These are phyloP conservation scores for Schizopygopsis malacanthus DNA, from an alignment of 2,797 vertebrate genomes.

Conservation along the genomic window DNA sequence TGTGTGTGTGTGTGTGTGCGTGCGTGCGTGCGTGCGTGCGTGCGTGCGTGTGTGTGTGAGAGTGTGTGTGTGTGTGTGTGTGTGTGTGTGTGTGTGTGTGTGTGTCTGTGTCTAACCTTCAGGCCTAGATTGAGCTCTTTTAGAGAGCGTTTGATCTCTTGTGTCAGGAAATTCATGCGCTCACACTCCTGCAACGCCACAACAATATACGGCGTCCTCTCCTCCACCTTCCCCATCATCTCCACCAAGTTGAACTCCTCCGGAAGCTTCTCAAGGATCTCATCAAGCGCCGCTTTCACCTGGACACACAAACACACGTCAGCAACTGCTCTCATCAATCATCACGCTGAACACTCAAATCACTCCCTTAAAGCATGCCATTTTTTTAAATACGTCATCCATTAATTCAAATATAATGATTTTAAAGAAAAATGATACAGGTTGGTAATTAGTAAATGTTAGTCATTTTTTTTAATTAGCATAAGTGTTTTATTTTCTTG, in stretches of 20 bases:
- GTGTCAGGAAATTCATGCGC: slow-evolving; percentile 88
- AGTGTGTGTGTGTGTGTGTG: not conserved
- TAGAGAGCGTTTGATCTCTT: slow-evolving; percentile 85
- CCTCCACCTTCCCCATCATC: slow-evolving; percentile 85
- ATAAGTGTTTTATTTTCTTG: not conserved
- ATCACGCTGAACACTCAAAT: not conserved
- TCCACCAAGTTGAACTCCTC: slow-evolving; percentile 91
- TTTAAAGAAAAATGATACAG: not conserved
- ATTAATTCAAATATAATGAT: not conserved
- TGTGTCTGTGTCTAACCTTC: slow-evolving; percentile 78
- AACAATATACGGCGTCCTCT: slow-evolving; percentile 88
- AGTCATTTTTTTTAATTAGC: not conserved
- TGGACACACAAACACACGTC: slow-evolving; percentile 62
- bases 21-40: not conserved
- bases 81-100: too few relatives aligned
- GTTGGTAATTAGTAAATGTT: not conserved
- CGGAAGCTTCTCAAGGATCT: slow-evolving; percentile 86
- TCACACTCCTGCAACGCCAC: slow-evolving; percentile 95
- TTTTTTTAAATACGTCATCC: not conserved
- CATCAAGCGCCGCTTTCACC: slow-evolving; percentile 87
- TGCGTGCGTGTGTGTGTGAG: too few relatives aligned
- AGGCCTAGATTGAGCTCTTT: slow-evolving; percentile 86
- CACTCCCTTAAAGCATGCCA: not conserved
- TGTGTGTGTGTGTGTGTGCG: not conserved
- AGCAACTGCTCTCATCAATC: not conserved